A percentile compares a stretch with the other conserved stretches of the same genome.
These are phyloP conservation scores for Leptoclinus maculatus DNA, from an alignment of 2,797 vertebrate species.

Conservation along the genomic window DNA sequence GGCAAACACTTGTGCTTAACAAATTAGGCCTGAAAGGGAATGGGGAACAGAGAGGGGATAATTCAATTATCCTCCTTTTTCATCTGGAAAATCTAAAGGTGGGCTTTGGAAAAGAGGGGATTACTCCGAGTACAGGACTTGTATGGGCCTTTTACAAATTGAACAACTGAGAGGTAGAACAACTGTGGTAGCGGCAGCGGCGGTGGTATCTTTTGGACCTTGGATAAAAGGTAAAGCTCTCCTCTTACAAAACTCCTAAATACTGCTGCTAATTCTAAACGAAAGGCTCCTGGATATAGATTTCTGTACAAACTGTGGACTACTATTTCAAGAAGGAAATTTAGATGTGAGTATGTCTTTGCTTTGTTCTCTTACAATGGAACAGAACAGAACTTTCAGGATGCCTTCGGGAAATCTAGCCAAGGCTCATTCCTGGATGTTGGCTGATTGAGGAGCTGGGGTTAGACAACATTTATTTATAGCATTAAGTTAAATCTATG, in stretches of 20 bases:
- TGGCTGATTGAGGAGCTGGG: constrained; percentile 16
- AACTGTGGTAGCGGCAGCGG: constrained; percentile 4
- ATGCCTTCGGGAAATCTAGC: constrained; percentile 22
- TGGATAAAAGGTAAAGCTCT: constrained; percentile 52
- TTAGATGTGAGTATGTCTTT: constrained; percentile 12
- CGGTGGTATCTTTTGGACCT: constrained; percentile 44
- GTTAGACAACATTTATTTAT: neutral
- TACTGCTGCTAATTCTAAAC: constrained; percentile 2
- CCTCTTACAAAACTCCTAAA: constrained; percentile 1
- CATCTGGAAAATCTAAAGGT: constrained; percentile 79
- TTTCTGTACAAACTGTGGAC: constrained; percentile 35
- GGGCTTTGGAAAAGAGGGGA: constrained; percentile 80
- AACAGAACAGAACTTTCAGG: constrained; percentile 27
- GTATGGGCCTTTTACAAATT: constrained; percentile 83
- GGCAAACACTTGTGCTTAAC: constrained; percentile 93
- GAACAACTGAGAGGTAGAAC: constrained; percentile 67
- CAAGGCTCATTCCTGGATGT: constrained; percentile 15
- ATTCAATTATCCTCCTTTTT: constrained; percentile 91
- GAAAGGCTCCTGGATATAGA: constrained; percentile 30
- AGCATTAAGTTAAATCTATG: neutral
- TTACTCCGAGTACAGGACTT: constrained; percentile 88
- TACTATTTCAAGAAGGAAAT: constrained; percentile 21
- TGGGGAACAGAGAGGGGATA: constrained; percentile 84
- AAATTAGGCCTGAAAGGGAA: constrained; percentile 90
- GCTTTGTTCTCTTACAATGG: neutral